Base-by-base conservation (phyloP, 2,797 vertebrate species). In the Rhynchotus rufescens region DNA sequence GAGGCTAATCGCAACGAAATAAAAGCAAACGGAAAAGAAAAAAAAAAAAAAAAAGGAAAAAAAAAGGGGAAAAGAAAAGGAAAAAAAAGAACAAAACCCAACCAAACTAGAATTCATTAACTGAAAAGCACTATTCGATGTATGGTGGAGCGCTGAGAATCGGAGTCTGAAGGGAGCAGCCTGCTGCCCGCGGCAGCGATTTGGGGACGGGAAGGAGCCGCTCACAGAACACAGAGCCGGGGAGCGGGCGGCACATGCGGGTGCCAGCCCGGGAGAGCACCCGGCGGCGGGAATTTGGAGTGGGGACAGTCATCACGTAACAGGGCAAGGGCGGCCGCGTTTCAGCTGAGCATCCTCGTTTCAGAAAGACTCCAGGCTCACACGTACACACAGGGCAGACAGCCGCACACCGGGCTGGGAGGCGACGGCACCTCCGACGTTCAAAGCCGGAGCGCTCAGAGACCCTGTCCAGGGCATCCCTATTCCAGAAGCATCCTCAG, bases 111-210 rank as follows among this genome's bases (percentile, higher is more conserved):
- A 94, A 89, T 68, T 80, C 40, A 87, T 59, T 84, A 95, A 95
- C 88, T 74, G 79, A 91, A 96, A 96, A 94, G 88, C 84, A 93
- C 94, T 32, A 56, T 95, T 95, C 95, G 91, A 95, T 96, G 96
- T 92, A 92, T 52, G 80, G 92, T 44, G 91, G 93, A 95, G 88
- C 26, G 91, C 83, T 98, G 97, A 96, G 97, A 98, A 98, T 98
- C 96, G 96, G 97, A 98, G 97, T 97, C 97, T 98, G 97, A 98
- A 98, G 94, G 95, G 95, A 93, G 89, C 85, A 44, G 36, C 60
- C 54, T 34, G 94, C 87, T 92, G 72, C 80, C 36, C 75, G 34
- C 94, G 52, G 66, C 7, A 8, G 26, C 57, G 10, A 9, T 72
- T 78, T 5, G 88, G 91, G 84, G 80, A 62, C 68, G 60, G 65